phyloP scores from a whole-genome alignment of 2,797 vertebrate species.

The Picus viridis region DNA sequence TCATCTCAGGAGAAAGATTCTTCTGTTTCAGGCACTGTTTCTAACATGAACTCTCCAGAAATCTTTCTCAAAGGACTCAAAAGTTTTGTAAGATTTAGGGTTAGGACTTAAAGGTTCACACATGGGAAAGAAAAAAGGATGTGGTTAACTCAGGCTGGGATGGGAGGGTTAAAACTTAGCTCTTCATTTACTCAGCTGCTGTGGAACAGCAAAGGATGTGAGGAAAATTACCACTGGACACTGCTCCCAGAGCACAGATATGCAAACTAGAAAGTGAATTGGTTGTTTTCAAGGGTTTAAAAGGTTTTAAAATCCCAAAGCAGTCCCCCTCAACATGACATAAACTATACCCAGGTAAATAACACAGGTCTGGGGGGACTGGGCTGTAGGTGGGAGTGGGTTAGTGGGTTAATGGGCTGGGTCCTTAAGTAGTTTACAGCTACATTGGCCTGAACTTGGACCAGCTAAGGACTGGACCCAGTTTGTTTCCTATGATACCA shows the following conservation, averaged over 20 bases:
- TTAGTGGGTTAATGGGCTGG: neutral
- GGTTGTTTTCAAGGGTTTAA: neutral
- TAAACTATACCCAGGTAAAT: neutral
- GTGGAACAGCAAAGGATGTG: neutral
- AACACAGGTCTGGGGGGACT: neutral
- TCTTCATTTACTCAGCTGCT: conserved; percentile 2
- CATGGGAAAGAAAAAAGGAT: neutral
- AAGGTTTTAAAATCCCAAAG: neutral
- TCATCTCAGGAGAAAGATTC: neutral
- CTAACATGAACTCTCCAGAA: neutral
- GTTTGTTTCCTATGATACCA: neutral
- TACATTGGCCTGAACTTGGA: neutral
- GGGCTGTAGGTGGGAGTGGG: neutral
- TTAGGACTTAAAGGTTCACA: neutral
- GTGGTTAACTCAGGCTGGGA: neutral
- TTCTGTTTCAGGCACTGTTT: neutral
- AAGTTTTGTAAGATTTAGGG: neutral
- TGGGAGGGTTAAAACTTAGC: neutral
- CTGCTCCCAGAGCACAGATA: neutral
- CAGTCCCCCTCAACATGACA: neutral
- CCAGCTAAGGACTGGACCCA: neutral
- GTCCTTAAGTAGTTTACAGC: conserved; percentile 20
- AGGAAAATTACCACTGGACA: neutral
- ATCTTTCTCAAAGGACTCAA: neutral
- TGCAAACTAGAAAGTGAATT: neutral